Conservation (phyloP, 1,140 invertebrate genomes). For the Drosophila lacteicornis region DNA sequence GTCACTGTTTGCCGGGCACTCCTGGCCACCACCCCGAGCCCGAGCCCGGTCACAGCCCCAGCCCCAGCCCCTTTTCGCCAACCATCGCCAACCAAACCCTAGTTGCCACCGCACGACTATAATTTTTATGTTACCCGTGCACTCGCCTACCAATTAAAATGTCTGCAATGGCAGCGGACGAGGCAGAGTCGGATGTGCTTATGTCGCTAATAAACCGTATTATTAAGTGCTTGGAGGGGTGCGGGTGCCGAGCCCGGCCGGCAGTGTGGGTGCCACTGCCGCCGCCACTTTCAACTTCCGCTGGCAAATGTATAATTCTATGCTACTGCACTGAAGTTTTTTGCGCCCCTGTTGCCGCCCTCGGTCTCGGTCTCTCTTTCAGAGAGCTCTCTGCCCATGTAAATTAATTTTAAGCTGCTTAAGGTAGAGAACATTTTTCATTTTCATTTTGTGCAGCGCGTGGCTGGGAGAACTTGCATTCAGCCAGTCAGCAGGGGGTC, state of each 20-base stretch:
- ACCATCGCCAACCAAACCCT: conserved; percentile 8
- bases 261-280: conserved; percentile 41
- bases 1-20: conserved; percentile 46
- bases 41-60: neutral
- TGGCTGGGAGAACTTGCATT: conserved; percentile 24
- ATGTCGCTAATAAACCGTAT: conserved; percentile 83
- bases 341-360: neutral
- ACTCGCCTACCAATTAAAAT: conserved; percentile 83
- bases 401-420: conserved; percentile 82
- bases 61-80: neutral
- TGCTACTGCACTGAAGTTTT: conserved; percentile 63
- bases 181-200: conserved; percentile 77
- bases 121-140: conserved; percentile 83
- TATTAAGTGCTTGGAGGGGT: conserved; percentile 70
- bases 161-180: conserved; percentile 64
- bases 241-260: neutral
- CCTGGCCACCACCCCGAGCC: neutral
- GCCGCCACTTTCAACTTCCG: conserved; percentile 80
- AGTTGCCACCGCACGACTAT: conserved; percentile 67
- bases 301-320: conserved; percentile 80
- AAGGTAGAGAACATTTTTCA: conserved; percentile 71
- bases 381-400: conserved; percentile 35
- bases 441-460: conserved; percentile 57
- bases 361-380: conserved; percentile 3
- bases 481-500: conserved; percentile 3